Conservation (phyloP, 2,797 vertebrate species). For the Hydrocynus forskahlii region DNA sequence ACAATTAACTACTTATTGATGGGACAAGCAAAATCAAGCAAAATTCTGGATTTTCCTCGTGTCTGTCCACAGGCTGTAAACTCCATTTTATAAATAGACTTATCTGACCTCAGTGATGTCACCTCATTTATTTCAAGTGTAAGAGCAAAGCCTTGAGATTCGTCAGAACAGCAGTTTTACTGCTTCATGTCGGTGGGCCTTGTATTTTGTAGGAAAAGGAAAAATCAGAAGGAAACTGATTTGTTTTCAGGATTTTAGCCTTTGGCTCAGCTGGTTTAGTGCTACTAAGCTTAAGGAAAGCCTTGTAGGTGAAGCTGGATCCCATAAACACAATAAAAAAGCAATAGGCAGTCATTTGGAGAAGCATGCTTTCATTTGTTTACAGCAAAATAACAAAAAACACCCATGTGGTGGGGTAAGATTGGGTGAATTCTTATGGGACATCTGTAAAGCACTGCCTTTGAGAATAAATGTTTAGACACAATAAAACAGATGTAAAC, state of each 20-base stretch:
- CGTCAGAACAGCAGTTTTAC: not conserved
- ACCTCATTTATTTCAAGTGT: constrained; percentile 34
- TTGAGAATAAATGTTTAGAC: constrained; percentile 20
- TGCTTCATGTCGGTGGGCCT: not conserved
- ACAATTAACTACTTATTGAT: too few species aligned
- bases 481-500: constrained; percentile 3
- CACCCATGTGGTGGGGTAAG: not conserved
- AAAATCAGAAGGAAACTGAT: not conserved
- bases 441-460: too few species aligned
- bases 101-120: constrained; percentile 28
- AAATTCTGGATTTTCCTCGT: constrained; percentile 1
- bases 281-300: not conserved
- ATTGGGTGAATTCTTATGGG: not conserved
- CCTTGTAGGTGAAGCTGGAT: not conserved
- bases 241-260: not conserved
- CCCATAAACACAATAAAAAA: not conserved
- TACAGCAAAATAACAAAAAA: constrained; percentile 13
- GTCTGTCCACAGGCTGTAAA: constrained; percentile 2
- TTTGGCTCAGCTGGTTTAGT: not conserved
- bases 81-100: constrained; percentile 39
- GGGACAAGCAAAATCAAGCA: not conserved
- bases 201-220: not conserved
- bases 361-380: constrained; percentile 15
- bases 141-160: constrained; percentile 11
- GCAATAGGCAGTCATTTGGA: not conserved